Evolutionary conservation across 2,888 invertebrate species (phyloP).

Genomic region (Lapara coniferarum): DNA sequence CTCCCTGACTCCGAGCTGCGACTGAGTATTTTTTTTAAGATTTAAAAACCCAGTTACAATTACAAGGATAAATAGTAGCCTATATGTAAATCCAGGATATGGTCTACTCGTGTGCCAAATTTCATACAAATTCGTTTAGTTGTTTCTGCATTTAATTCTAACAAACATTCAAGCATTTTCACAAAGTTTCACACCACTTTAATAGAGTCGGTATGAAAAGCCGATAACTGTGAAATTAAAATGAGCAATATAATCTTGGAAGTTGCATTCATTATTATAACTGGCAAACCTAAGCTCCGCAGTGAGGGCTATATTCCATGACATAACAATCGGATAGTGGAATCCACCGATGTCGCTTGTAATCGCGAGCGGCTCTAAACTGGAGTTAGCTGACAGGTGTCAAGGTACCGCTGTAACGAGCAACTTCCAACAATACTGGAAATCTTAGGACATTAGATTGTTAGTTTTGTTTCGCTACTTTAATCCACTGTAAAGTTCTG

Average conservation of each 20-base stretch:
- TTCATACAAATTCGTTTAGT: too few species aligned
- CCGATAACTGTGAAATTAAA: neutral
- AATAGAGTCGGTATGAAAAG: too few species aligned
- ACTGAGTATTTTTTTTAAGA: too few species aligned
- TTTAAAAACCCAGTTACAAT: too few species aligned
- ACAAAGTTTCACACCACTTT: too few species aligned
- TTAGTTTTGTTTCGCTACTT: neutral
- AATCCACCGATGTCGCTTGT: slow-evolving; percentile 24
- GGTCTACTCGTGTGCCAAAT: too few species aligned
- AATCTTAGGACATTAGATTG: slow-evolving; percentile 26
- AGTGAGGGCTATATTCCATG: slow-evolving; percentile 9
- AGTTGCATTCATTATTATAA: neutral
- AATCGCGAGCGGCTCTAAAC: slow-evolving; percentile 35
- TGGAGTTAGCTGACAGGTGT: slow-evolving; percentile 52
- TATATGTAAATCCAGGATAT: too few species aligned
- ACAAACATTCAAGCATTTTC: too few species aligned
- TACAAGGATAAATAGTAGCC: too few species aligned
- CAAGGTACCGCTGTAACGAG: slow-evolving; percentile 51
- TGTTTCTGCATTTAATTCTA: too few species aligned
- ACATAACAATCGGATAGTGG: slow-evolving; percentile 23
- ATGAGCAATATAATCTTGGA: slow-evolving; percentile 1
- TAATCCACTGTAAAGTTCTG: too few species aligned
- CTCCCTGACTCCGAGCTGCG: too few species aligned
- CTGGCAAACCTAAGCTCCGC: neutral
- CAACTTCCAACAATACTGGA: slow-evolving; percentile 47